Evolutionary conservation across 1,140 invertebrate genomes (phyloP).

Genomic region (Macrostomum lignano): DNA sequence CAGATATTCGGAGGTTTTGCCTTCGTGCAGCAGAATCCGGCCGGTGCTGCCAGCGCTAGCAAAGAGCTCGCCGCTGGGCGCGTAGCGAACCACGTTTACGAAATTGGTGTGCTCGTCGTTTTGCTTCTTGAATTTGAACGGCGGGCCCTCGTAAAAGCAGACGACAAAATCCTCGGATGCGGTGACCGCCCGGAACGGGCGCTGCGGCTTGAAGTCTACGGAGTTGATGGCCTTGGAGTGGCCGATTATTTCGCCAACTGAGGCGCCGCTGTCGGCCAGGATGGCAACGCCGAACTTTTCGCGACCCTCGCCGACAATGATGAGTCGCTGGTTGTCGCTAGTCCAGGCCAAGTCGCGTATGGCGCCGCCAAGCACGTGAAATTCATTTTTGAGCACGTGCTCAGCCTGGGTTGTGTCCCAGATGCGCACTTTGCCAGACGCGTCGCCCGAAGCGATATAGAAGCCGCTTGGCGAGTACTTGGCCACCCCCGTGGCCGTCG

Average conservation of each 20-base stretch:
- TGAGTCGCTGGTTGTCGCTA: slow-evolving; percentile 70
- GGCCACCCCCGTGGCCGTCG: slow-evolving; percentile 65
- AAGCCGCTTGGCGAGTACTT: slow-evolving; percentile 93
- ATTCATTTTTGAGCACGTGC: slow-evolving; percentile 88
- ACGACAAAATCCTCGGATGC: slow-evolving; percentile 84
- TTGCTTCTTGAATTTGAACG: slow-evolving; percentile 64
- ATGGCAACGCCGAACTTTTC: slow-evolving; percentile 94
- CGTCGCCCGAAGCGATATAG: slow-evolving; percentile 89
- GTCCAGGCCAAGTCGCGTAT: slow-evolving; percentile 94
- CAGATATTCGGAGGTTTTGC: slow-evolving; percentile 47
- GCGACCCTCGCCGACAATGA: slow-evolving; percentile 72
- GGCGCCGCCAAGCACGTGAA: slow-evolving; percentile 64
- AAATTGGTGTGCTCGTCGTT: slow-evolving; percentile 44
- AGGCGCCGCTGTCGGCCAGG: slow-evolving; percentile 81
- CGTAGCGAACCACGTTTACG: slow-evolving; percentile 76
- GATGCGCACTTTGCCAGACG: slow-evolving; percentile 71
- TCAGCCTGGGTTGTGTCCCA: slow-evolving; percentile 97
- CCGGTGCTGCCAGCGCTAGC: slow-evolving; percentile 86
- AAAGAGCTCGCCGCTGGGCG: slow-evolving; percentile 61
- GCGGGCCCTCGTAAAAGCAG: slow-evolving; percentile 76
- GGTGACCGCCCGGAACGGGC: slow-evolving; percentile 73
- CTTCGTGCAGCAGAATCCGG: slow-evolving; percentile 68
- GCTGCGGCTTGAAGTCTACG: slow-evolving; percentile 55
- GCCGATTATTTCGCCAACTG: slow-evolving; percentile 79
- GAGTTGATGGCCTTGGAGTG: slow-evolving; percentile 85